phyloP scores from a whole-genome alignment of 2,113 vertebrate species.

The Caranx ignobilis region DNA sequence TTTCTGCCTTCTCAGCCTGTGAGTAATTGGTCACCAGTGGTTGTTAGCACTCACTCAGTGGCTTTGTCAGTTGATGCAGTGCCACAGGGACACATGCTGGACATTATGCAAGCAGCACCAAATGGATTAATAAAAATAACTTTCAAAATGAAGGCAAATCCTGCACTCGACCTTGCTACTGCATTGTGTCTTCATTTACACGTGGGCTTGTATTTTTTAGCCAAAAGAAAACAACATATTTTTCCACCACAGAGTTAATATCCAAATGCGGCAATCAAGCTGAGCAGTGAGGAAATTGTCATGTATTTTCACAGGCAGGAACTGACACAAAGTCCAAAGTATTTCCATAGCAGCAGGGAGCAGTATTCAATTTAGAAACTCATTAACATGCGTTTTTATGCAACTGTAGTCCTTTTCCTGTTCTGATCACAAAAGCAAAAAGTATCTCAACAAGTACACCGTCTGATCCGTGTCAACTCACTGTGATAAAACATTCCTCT shows the following conservation, averaged over 20 bases:
- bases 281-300: conserved; percentile 13
- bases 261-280: background rate
- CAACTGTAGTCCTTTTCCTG: background rate
- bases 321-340: conserved; percentile 28
- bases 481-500: no score
- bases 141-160: no score
- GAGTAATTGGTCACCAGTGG: background rate
- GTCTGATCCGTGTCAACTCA: no score
- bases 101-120: background rate
- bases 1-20: conserved; percentile 41
- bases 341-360: conserved; percentile 4
- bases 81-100: background rate
- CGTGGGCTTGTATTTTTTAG: background rate
- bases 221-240: background rate
- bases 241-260: background rate
- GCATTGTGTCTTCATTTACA: no score
- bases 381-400: background rate
- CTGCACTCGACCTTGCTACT: no score
- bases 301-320: background rate
- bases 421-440: background rate
- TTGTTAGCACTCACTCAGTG: conserved; percentile 5
- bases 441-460: no score
- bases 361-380: background rate
- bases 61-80: conserved; percentile 12
- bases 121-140: background rate